phyloP scores from a whole-genome alignment of 2,888 invertebrate genomes.

The Priocnemis perturbator region DNA sequence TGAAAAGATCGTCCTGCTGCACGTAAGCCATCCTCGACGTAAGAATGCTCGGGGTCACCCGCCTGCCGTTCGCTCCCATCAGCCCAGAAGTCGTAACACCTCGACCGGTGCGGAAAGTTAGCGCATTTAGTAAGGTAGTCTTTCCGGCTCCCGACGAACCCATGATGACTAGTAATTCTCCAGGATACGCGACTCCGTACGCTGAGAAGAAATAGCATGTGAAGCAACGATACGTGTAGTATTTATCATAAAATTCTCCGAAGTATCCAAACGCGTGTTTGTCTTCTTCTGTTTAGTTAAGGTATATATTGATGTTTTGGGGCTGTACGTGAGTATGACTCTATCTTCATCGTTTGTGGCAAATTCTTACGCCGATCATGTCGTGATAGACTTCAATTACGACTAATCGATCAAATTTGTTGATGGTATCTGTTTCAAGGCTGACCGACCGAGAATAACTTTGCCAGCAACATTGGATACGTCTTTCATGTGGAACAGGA shows the following conservation, averaged over 20 bases:
- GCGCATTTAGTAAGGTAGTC: conserved; percentile 92
- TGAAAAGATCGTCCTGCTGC: conserved; percentile 95
- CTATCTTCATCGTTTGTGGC: too few species aligned
- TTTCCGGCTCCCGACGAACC: conserved; percentile 96
- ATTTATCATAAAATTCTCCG: too few species aligned
- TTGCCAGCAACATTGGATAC: not conserved
- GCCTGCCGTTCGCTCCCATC: conserved; percentile 85
- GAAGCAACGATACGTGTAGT: too few species aligned
- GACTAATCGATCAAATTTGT: too few species aligned
- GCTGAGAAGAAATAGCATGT: conserved; percentile 76
- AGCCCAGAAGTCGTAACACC: conserved; percentile 81
- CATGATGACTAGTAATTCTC: conserved; percentile 91
- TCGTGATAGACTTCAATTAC: too few species aligned
- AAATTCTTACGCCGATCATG: too few species aligned
- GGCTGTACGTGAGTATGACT: too few species aligned
- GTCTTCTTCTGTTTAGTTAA: too few species aligned
- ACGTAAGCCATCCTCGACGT: conserved; percentile 92
- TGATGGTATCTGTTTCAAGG: too few species aligned
- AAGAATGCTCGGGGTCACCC: conserved; percentile 83
- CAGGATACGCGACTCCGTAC: conserved; percentile 89
- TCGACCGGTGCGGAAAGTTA: conserved; percentile 87
- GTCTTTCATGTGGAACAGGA: not conserved
- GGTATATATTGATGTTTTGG: too few species aligned
- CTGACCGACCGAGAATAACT: not conserved
- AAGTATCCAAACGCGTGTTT: too few species aligned